Base-by-base conservation (phyloP, 2,797 vertebrate genomes). In the Molossus molossus region DNA sequence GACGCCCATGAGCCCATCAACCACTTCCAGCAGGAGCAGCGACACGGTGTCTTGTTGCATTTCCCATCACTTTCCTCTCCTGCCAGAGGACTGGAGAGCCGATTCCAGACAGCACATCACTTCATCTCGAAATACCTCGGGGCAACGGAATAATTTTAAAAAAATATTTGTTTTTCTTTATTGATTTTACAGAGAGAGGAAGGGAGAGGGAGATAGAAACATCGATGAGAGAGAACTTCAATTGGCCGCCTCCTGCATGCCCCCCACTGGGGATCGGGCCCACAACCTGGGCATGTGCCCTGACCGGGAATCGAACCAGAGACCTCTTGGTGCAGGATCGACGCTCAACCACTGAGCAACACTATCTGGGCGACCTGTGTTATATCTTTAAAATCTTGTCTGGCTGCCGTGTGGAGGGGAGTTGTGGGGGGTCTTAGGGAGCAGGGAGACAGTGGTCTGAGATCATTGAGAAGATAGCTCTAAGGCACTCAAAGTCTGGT, bases 361-460 rank as follows among this genome's bases (percentile, higher is more conserved):
- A 45, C 40, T 45, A 6, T 45, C 40, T 45, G 40, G 40, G 50
- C 9, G 50, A 75, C 40, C 23, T 14, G 77, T 55, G 60, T 86
- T 64, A 20, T 33, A 73, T 69, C 90, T 94, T 83, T 75, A 87
- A 94, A 84, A 73, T 83, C 58, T 10, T 13, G 33, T 69, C 77
- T 1, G 65, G 70, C 53, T 57, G 80, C 45, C 14, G 79, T 17
- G 81, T 27, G 80, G 29, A 29, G 40, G 57, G 40, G 70, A 77
- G 48, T 3, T 1, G 9, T 14, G 65, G 48, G 58, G 4, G 33
- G 67, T 11, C 6, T 2, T 3, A 1, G 27, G n/a, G 21, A 25
- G 23, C 40, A 8, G 29, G 72, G 82, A 20, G 33, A 75, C 1
- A 0, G 2, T 14, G 7, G 40, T 77, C 37, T 15, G 67, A 23